Evolutionary conservation across 2,888 invertebrate genomes (phyloP), one percentile per base, ranked within the genome.

Genomic region (Abrostola tripartita): DNA sequence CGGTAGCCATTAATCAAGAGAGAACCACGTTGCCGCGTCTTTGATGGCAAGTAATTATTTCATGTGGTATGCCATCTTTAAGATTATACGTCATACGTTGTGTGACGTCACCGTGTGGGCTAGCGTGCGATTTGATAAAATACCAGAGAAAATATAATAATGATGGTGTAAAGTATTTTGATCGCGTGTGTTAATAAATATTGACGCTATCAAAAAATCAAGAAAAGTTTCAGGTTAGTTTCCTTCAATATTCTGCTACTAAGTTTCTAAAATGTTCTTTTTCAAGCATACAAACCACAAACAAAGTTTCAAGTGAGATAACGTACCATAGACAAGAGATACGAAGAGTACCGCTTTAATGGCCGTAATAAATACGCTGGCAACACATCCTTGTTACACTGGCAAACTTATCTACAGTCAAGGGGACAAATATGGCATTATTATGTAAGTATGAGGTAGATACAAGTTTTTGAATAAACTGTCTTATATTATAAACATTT

Each of bases 31-130:
- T 50, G 41, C 41, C 40, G 51, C 50, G 24, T 49, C 69, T 64
- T 79, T 70, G 68, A 61, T 47, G 63, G 37, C 24, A 61, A 66
- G 74, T 65, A 68, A 76, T 77, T 77, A 78, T 78, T 71, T 71
- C 35, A 47, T 51, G 56, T 24, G 44, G 52, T 5, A 24, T 35
- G 61, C 71, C 78, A 65, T 75, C 76, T 74, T 78, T 51, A 47
- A 60, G 36, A 70, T 62, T 61, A 55, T 49, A 74, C 41, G 58
- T 62, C 61, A 55, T 49, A 74, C 41, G 58, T 64, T 69, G 70
- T 50, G 53, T 51, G 56, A 71, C 71, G 71, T 78, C 74, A 51
- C 65, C 24, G 24, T 60, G 52, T 11, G 8, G 14, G 37, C 35
- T 12, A 37, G 49, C 35, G 55, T 64, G 36, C n/a, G 38, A 42